These are phyloP conservation scores for Benthosema pterotum DNA, from an alignment of 2,797 vertebrate genomes.

Conservation along the genomic window DNA sequence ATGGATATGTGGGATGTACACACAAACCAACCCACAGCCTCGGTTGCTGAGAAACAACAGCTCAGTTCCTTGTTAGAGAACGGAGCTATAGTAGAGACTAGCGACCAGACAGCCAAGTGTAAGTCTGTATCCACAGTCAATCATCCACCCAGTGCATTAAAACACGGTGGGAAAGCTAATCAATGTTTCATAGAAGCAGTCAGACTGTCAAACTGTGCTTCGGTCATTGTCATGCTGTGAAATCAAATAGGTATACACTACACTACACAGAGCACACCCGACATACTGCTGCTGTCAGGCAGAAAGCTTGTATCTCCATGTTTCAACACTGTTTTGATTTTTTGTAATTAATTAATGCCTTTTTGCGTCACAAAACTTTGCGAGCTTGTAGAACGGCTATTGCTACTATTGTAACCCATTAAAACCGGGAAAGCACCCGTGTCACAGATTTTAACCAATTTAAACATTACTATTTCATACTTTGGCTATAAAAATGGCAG, in stretches of 20 bases:
- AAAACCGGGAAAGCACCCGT: no score
- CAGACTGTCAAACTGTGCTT: no score
- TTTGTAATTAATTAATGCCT: no score
- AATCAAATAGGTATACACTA: slow-evolving; percentile 5
- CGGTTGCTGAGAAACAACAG: slow-evolving; percentile 71
- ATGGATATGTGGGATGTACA: slow-evolving; percentile 55
- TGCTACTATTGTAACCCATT: no score
- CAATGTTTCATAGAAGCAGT: slow-evolving; percentile 42
- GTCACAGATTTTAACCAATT: no score
- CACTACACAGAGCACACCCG: neutral
- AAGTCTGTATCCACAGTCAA: slow-evolving; percentile 39
- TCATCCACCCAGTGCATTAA: slow-evolving; percentile 5
- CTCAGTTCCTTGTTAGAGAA: slow-evolving; percentile 39
- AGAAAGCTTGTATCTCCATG: no score
- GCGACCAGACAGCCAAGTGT: slow-evolving; percentile 50
- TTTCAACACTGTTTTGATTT: no score
- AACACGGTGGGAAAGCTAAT: slow-evolving; percentile 42
- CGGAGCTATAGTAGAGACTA: neutral
- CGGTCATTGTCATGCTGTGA: slow-evolving; percentile 31
- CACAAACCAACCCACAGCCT: slow-evolving; percentile 46
- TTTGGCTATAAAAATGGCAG: no score
- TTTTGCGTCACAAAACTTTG: no score
- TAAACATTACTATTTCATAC: no score
- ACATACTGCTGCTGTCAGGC: no score
- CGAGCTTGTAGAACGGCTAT: no score